Evolutionary conservation across 2,797 vertebrate species (phyloP).

Genomic region (Lepus townsendii): DNA sequence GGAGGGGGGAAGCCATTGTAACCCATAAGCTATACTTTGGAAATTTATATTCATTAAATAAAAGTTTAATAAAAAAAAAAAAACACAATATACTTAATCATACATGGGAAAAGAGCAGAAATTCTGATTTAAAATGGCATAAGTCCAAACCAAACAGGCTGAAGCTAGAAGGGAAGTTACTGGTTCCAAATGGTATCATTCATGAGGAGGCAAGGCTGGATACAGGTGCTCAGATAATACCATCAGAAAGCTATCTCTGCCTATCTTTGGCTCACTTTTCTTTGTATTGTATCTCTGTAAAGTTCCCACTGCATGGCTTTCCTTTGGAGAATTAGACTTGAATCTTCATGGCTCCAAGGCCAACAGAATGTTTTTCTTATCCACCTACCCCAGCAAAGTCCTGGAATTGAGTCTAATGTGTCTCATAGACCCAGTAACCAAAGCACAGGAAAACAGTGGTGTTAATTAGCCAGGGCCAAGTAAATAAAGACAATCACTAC

Average conservation of each 20-base stretch:
- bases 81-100: too few relatives aligned
- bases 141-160: slow-evolving; percentile 51
- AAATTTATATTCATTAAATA: too few relatives aligned
- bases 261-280: not conserved
- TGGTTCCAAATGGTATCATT: not conserved
- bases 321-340: not conserved
- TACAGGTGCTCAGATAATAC: not conserved
- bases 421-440: not conserved
- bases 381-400: not conserved
- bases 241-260: not conserved
- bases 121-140: not conserved
- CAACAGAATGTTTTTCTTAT: not conserved
- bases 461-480: not conserved
- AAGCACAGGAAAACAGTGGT: not conserved
- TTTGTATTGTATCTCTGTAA: not conserved
- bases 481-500: not conserved
- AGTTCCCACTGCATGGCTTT: not conserved
- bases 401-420: not conserved
- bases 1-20: too few relatives aligned
- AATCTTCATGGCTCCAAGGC: not conserved
- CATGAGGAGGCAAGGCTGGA: not conserved
- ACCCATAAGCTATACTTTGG: too few relatives aligned
- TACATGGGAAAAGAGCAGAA: not conserved
- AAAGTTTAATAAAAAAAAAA: too few relatives aligned
- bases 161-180: not conserved